Base-by-base conservation (phyloP, 2,113 vertebrate genomes). In the Heptranchias perlo region DNA sequence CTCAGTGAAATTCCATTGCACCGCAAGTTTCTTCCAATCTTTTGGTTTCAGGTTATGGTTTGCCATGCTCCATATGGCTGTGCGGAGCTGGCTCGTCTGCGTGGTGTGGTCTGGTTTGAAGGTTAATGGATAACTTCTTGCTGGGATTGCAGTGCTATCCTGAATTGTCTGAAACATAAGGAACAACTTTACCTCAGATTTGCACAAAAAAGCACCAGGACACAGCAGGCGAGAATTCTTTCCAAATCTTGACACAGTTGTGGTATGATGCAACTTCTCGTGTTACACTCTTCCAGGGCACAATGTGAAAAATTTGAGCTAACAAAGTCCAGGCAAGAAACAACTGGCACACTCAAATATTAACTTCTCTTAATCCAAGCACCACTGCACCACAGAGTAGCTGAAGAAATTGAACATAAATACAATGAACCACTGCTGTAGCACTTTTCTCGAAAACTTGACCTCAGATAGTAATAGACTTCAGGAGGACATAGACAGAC, bases 21-120 rank as follows among this genome's bases (percentile, higher is more conserved):
- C 21, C 31, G 99, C 98, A 96, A 99, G 96, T 96, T 96, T 98
- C 97, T 98, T 99, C 99, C 99, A 99, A 96, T 98, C 98, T 0
- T 96, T 96, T 35, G 97, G 97, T 96, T 98, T 98, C 96, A 99
- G 97, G 31, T 98, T 97, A 69, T 97, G 96, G 96, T 98, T 98
- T 3, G 98, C 98, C 96, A 99, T 96, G 84, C 97, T 97, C 98
- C 99, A 99, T 76, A 98, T 97, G n/a, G 97, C 97, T 0, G 84
- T 97, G 35, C 98, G 97, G 35, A 99, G 96, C 96, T 97, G 97
- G 97, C 98, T 98, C 64, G 97, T 99, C 96, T 98, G 97, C 18
- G n/a, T 49, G 49, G 97, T 98, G 0, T 98, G 99, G 97, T 99
- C 99, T 96, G 98, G 98, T 97, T 98, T 99, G 97, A 99, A 99